phyloP scores from a whole-genome alignment of 1,140 invertebrate species.

The Drosophila lacteicornis region DNA sequence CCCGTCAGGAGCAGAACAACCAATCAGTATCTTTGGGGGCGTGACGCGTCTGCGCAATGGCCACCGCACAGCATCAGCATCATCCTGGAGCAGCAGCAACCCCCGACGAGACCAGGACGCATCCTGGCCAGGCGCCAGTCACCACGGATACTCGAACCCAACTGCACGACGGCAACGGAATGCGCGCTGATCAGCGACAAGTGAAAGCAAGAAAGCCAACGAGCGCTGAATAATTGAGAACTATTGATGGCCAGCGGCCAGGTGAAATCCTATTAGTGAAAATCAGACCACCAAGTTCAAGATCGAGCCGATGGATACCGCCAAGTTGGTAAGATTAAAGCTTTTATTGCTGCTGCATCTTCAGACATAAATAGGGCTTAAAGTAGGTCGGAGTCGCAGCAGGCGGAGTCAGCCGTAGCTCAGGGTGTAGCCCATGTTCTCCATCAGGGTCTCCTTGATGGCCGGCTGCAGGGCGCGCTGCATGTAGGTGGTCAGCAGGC shows the following conservation, averaged over 20 bases:
- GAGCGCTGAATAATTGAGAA: constrained; percentile 69
- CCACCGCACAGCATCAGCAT: constrained; percentile 42
- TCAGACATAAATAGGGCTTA: constrained; percentile 50
- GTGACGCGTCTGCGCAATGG: constrained; percentile 56
- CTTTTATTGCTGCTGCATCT: constrained; percentile 63
- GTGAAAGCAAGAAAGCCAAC: constrained; percentile 51
- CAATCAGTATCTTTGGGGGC: constrained; percentile 54
- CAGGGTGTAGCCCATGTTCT: constrained; percentile 93
- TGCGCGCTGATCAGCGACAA: constrained; percentile 56
- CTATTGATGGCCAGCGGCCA: constrained; percentile 69
- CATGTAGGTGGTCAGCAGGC: constrained; percentile 92
- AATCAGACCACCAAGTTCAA: constrained; percentile 54
- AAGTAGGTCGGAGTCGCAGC: neutral
- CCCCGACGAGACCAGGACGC: constrained; percentile 20
- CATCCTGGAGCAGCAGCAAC: constrained; percentile 49
- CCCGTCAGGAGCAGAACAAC: neutral
- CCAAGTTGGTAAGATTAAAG: constrained; percentile 78
- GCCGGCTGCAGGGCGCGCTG: constrained; percentile 92
- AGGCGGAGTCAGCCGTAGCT: constrained; percentile 88
- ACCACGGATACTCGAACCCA: constrained; percentile 59
- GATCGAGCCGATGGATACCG: constrained; percentile 68
- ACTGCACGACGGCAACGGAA: constrained; percentile 65
- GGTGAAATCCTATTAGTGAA: constrained; percentile 69
- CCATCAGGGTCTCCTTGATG: constrained; percentile 93
- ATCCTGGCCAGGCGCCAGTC: constrained; percentile 46